Percentiles rank a stretch among this genome's conserved stretches.
These are phyloP conservation scores for Xanthorhoe spadicearia DNA, from an alignment of 2,888 invertebrate genomes.

Conservation along the genomic window DNA sequence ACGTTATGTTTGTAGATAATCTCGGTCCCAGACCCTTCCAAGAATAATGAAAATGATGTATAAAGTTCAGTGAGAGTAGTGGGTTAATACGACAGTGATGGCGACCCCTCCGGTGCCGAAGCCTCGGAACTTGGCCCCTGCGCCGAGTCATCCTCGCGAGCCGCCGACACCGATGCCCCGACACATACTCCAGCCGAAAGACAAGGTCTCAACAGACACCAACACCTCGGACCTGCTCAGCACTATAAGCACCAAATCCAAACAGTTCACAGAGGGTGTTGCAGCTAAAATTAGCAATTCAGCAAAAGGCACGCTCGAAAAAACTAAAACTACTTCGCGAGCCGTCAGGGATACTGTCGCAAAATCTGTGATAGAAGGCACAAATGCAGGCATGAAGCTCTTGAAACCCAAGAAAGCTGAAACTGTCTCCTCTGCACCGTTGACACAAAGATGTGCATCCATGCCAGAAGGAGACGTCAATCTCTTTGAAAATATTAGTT, in stretches of 20 bases:
- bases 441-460: constrained; percentile 79
- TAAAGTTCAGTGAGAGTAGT: constrained; percentile 1
- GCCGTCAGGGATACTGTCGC: constrained; percentile 82
- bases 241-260: constrained; percentile 83
- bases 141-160: constrained; percentile 50
- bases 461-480: constrained; percentile 84
- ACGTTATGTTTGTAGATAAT: constrained; percentile 2
- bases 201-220: constrained; percentile 55
- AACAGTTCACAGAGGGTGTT: constrained; percentile 84
- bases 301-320: constrained; percentile 77
- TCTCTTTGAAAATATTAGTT: constrained; percentile 87
- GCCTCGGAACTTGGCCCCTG: constrained; percentile 25
- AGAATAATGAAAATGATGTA: constrained; percentile 8
- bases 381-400: constrained; percentile 82
- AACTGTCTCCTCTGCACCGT: constrained; percentile 45
- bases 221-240: constrained; percentile 58
- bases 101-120: constrained; percentile 62
- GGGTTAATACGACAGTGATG: constrained; percentile 50
- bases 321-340: constrained; percentile 77
- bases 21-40: not conserved
- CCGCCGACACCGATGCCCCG: constrained; percentile 84
- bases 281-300: constrained; percentile 78
- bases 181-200: constrained; percentile 63
- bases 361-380: constrained; percentile 87
- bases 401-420: constrained; percentile 64